Conservation (phyloP, 1,140 invertebrate species). For the Dendrolimus kikuchii region DNA sequence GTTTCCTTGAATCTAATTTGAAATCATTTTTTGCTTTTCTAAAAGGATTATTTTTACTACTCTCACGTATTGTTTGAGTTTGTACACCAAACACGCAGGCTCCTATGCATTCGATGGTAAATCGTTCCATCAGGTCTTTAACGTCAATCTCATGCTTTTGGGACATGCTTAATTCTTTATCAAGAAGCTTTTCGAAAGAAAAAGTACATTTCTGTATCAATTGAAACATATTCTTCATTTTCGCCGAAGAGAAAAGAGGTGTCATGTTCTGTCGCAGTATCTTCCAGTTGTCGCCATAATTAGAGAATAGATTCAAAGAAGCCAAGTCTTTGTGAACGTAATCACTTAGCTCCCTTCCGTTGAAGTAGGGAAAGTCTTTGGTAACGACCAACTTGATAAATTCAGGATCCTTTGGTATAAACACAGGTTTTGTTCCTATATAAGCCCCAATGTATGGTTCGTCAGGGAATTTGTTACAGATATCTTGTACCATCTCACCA, state of each 20-base stretch:
- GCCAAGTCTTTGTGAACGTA: slow-evolving; percentile 55
- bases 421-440: slow-evolving; percentile 46
- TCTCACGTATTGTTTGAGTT: slow-evolving; percentile 57
- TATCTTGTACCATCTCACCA: slow-evolving; percentile 16
- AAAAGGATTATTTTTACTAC: slow-evolving; percentile 60
- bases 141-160: slow-evolving; percentile 33
- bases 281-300: slow-evolving; percentile 70
- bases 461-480: slow-evolving; percentile 34
- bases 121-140: slow-evolving; percentile 60
- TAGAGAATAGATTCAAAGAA: slow-evolving; percentile 45
- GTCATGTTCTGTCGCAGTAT: slow-evolving; percentile 71
- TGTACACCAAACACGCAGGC: slow-evolving; percentile 74
- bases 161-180: slow-evolving; percentile 19
- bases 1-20: slow-evolving; percentile 17
- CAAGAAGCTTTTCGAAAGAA: slow-evolving; percentile 40
- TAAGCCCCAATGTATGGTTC: slow-evolving; percentile 54
- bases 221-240: slow-evolving; percentile 74
- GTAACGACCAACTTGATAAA: slow-evolving; percentile 65
- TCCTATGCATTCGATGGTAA: slow-evolving; percentile 74
- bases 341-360: slow-evolving; percentile 55
- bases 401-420: slow-evolving; percentile 62
- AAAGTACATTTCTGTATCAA: slow-evolving; percentile 53
- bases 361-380: slow-evolving; percentile 71
- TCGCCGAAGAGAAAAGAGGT: slow-evolving; percentile 74
- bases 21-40: slow-evolving; percentile 55